phyloP scores from a whole-genome alignment of 2,888 invertebrate species.

The Drosophila imparisetae region DNA sequence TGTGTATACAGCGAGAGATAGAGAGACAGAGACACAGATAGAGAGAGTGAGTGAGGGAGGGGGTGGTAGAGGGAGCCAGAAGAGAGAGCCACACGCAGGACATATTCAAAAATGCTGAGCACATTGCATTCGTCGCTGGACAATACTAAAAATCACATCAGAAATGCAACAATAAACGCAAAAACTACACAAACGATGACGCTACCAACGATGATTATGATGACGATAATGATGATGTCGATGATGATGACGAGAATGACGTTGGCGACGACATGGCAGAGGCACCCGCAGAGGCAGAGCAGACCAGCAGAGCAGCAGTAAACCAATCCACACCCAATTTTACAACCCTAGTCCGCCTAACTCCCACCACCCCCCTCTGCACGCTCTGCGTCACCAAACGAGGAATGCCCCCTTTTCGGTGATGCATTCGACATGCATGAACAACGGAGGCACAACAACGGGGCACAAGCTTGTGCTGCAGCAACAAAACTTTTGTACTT shows the following conservation, averaged over 20 bases:
- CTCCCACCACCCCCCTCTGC: background rate
- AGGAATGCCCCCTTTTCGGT: slow-evolving; percentile 18
- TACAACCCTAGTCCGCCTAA: slow-evolving; percentile 17
- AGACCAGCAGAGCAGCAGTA: slow-evolving; percentile 25
- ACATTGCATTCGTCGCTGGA: slow-evolving; percentile 79
- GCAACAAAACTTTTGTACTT: slow-evolving; percentile 68
- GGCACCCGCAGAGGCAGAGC: slow-evolving; percentile 27
- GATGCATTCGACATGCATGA: slow-evolving; percentile 78
- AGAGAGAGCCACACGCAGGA: slow-evolving; percentile 31
- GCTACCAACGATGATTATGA: slow-evolving; percentile 28
- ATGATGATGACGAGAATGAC: slow-evolving; percentile 53
- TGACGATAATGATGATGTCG: slow-evolving; percentile 37
- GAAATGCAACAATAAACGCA: slow-evolving; percentile 81
- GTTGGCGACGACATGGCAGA: slow-evolving; percentile 63
- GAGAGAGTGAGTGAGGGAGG: background rate
- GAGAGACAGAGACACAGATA: background rate
- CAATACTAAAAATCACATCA: slow-evolving; percentile 82
- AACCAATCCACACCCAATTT: slow-evolving; percentile 43
- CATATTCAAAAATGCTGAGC: slow-evolving; percentile 73
- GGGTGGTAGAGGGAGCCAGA: background rate
- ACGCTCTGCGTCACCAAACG: slow-evolving; percentile 3
- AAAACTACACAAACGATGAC: slow-evolving; percentile 71
- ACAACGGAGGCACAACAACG: slow-evolving; percentile 50
- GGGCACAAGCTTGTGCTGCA: slow-evolving; percentile 21
- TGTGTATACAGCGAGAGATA: slow-evolving; percentile 16